Evolutionary conservation across 1,140 invertebrate genomes (phyloP), one percentile per base, ranked within the genome.

Genomic region (Drosophila varians): DNA sequence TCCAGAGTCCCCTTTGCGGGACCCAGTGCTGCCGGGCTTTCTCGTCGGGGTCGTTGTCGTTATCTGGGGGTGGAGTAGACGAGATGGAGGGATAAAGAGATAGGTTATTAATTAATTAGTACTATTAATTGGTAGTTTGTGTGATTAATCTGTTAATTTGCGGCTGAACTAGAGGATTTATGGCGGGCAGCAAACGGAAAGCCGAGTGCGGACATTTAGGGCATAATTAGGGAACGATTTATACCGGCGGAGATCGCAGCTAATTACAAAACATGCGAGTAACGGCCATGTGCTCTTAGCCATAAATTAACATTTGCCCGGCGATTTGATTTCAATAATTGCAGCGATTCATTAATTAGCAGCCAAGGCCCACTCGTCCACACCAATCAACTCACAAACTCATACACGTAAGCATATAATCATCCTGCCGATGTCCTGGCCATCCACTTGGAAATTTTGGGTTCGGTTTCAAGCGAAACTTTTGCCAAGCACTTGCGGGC

Each of bases 61-160:
- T 25, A 36, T 57, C 54, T 60, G 23, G 16, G 19, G 34, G 42
- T 26, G 38, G 43, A 11, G 34, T 8, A 38, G 43, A 9, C 16
- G 12, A 53, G 38, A 56, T 51, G 28, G 49, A 60, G 34, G 53
- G 31, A 23, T 18, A 16, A 54, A n/a, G 52, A 45, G 16, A 16
- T 48, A 45, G 16, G 69, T 87, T 87, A 87, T 87, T 87, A 82
- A 87, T 87, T 74, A 82, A 77, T 49, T 80, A 78, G 82, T 52
- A 53, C 52, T 61, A 69, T 74, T 74, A 69, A 75, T 75, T 69
- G 61, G 54, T 77, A 82, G 78, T 84, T 82, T 87, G 43, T 56
- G 69, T 82, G 77, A 87, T 87, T 87, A 87, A 87, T 87, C 77
- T 71, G 74, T 87, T 87, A 82, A 87, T 87, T 87, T 87, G 74